Evolutionary conservation across 2,888 invertebrate genomes (phyloP).

Genomic region (Cephonodes hylas): DNA sequence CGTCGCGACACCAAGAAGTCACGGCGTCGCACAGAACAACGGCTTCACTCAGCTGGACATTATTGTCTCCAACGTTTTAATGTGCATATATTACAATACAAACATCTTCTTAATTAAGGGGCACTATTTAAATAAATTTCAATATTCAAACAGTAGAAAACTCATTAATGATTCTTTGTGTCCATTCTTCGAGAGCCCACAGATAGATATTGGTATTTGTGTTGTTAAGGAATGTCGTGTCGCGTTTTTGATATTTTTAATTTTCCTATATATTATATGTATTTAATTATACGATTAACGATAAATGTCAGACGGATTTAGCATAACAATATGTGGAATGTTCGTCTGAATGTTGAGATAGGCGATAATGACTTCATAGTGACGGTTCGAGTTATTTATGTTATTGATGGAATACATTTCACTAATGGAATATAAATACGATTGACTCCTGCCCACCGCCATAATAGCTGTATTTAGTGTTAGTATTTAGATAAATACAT

Average conservation of each 20-base stretch:
- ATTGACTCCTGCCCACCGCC: not conserved
- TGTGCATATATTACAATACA: slow-evolving; percentile 14
- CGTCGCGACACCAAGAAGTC: not conserved
- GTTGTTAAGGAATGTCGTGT: not conserved
- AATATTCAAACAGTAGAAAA: slow-evolving; percentile 12
- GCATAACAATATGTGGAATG: slow-evolving; percentile 8
- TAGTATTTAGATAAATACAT: not conserved
- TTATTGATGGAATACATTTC: not conserved
- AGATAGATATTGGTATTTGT: slow-evolving; percentile 6
- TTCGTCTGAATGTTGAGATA: not conserved
- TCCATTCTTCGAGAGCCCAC: slow-evolving; percentile 3
- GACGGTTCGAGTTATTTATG: not conserved
- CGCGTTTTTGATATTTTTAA: not conserved
- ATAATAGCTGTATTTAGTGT: not conserved
- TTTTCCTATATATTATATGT: not conserved
- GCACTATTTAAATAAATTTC: slow-evolving; percentile 15
- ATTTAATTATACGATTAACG: slow-evolving; percentile 2
- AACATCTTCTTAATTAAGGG: slow-evolving; percentile 15
- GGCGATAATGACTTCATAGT: slow-evolving; percentile 10
- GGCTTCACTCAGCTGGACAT: slow-evolving; percentile 4
- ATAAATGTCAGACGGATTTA: slow-evolving; percentile 1
- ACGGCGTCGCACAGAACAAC: not conserved
- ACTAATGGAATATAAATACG: slow-evolving; percentile 7
- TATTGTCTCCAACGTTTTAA: slow-evolving; percentile 14
- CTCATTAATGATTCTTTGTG: slow-evolving; percentile 9